A percentile compares a stretch with the other conserved stretches of the same genome.
These are phyloP conservation scores for Diorhabda carinulata DNA, from an alignment of 1,140 invertebrate genomes.

Conservation along the genomic window DNA sequence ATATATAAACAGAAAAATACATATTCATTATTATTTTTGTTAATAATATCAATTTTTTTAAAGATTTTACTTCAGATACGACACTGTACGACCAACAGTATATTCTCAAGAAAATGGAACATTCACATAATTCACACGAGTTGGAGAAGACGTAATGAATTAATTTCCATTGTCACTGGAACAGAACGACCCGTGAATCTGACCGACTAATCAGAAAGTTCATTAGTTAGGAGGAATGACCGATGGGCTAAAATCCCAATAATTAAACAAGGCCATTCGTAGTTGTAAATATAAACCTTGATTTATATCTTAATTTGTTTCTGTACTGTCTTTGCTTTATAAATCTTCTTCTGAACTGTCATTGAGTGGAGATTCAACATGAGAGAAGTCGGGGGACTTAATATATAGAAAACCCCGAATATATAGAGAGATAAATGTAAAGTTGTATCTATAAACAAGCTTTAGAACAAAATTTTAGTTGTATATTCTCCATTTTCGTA, in stretches of 20 bases:
- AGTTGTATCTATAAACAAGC: too few species aligned
- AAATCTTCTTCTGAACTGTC: neutral
- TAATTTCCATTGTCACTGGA: constrained; percentile 33
- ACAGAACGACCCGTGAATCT: constrained; percentile 10
- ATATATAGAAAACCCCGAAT: too few species aligned
- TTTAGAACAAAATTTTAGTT: too few species aligned
- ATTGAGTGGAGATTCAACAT: neutral
- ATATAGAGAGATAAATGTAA: too few species aligned
- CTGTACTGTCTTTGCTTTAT: neutral
- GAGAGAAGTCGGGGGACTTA: neutral
- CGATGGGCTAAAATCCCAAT: constrained; percentile 26
- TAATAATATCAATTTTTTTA: too few species aligned
- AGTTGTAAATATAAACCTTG: constrained; percentile 6
- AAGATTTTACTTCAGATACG: too few species aligned
- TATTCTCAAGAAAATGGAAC: neutral
- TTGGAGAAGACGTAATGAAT: constrained; percentile 29
- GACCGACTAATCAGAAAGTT: constrained; percentile 33
- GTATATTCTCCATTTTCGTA: too few species aligned
- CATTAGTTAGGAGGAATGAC: constrained; percentile 35
- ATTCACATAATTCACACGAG: constrained; percentile 13
- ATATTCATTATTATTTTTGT: too few species aligned
- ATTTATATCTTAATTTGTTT: constrained; percentile 25
- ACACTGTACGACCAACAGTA: neutral
- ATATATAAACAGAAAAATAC: too few species aligned
- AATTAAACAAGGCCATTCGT: constrained; percentile 30